phyloP scores from a whole-genome alignment of 2,888 invertebrate genomes.

The Dioctria rufipes region DNA sequence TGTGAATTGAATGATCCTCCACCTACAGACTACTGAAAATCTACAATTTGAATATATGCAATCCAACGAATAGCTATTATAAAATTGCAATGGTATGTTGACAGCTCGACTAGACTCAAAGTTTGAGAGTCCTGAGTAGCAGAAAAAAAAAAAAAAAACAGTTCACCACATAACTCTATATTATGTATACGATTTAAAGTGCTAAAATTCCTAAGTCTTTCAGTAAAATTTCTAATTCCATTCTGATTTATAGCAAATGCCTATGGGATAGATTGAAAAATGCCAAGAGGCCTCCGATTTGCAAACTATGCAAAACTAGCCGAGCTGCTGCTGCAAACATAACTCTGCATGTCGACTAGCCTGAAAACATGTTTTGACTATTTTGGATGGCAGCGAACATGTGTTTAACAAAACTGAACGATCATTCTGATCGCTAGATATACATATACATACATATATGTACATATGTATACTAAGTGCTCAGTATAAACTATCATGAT shows the following conservation, averaged over 20 bases:
- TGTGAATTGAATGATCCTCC: neutral
- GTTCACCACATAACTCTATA: too few species aligned
- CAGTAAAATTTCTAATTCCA: constrained; percentile 31
- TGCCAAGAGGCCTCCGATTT: constrained; percentile 2
- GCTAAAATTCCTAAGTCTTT: constrained; percentile 27
- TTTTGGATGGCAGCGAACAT: constrained; percentile 53
- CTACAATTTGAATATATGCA: too few species aligned
- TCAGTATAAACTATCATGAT: constrained; percentile 34
- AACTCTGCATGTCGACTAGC: constrained; percentile 25
- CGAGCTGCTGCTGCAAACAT: constrained; percentile 19
- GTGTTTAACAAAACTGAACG: constrained; percentile 51
- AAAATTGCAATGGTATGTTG: too few species aligned
- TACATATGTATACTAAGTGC: neutral
- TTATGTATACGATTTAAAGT: neutral
- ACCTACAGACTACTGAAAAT: too few species aligned
- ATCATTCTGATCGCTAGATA: constrained; percentile 40
- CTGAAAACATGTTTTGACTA: constrained; percentile 53
- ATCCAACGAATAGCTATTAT: too few species aligned
- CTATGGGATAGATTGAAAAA: neutral
- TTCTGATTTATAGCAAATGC: constrained; percentile 31
- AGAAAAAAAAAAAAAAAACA: too few species aligned
- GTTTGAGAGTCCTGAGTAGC: too few species aligned
- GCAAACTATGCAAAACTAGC: neutral
- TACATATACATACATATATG: too few species aligned
- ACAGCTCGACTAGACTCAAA: too few species aligned